Conservation (phyloP, 2,797 vertebrate species). For the Cuniculus paca region DNA sequence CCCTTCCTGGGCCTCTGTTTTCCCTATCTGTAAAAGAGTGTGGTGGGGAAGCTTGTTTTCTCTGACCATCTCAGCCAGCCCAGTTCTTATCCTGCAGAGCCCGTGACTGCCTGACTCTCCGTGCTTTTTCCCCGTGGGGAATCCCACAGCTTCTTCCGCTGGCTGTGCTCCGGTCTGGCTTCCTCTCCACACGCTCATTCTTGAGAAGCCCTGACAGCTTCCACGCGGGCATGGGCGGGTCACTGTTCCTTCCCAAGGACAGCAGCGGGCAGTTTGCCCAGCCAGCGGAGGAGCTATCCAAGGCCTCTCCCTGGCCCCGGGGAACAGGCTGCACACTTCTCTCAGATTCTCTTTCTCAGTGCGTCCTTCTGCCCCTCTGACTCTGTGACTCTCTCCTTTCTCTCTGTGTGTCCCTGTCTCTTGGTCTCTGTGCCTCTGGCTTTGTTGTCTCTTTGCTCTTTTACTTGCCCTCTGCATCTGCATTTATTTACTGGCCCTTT, state of each 20-base stretch:
- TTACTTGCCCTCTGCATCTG: background rate
- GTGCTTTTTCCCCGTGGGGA: background rate
- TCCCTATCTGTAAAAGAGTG: background rate
- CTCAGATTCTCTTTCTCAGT: background rate
- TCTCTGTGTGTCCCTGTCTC: background rate
- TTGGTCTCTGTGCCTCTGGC: background rate
- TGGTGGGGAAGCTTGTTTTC: background rate
- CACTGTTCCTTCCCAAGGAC: conserved; percentile 29
- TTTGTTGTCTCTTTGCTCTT: background rate
- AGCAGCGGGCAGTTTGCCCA: background rate
- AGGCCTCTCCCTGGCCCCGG: background rate
- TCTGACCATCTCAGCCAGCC: background rate
- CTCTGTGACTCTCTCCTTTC: background rate
- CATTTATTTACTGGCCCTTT: background rate
- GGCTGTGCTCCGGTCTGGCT: background rate
- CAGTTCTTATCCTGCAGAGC: background rate
- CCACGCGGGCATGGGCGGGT: conserved; percentile 29
- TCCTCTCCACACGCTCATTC: background rate
- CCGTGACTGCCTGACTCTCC: background rate
- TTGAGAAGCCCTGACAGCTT: conserved; percentile 14
- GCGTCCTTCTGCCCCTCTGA: background rate
- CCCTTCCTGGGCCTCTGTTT: background rate
- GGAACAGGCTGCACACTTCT: background rate
- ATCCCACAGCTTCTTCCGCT: background rate
- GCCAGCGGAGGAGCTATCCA: background rate